Percentiles rank a stretch among this genome's conserved stretches.
phyloP scores from a whole-genome alignment of 2,888 invertebrate species.

The Caenorhabditis sp. region DNA sequence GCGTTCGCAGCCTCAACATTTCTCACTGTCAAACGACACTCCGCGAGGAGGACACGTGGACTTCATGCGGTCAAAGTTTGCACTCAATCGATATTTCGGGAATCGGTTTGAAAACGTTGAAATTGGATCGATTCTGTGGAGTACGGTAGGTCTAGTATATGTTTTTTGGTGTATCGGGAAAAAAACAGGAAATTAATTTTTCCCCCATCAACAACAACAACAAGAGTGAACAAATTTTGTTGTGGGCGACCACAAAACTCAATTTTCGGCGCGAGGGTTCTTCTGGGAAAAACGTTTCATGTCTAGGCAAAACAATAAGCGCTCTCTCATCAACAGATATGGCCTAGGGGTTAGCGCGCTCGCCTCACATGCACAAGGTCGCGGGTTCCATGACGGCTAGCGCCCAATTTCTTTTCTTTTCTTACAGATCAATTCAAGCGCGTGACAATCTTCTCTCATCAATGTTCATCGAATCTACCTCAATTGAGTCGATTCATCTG shows the following conservation, averaged over 20 bases:
- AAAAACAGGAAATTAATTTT: neutral
- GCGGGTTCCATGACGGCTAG: too few species aligned
- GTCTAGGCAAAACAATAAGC: too few species aligned
- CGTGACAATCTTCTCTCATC: constrained; percentile 47
- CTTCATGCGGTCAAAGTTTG: constrained; percentile 49
- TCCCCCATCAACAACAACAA: too few species aligned
- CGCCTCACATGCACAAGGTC: too few species aligned
- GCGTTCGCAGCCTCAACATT: constrained; percentile 48
- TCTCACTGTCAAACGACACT: constrained; percentile 40
- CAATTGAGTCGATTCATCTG: constrained; percentile 44
- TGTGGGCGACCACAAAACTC: too few species aligned
- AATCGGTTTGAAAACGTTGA: constrained; percentile 42
- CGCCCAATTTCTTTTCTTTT: neutral
- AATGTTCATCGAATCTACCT: constrained; percentile 36
- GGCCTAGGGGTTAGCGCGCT: too few species aligned
- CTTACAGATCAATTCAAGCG: constrained; percentile 44
- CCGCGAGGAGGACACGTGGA: constrained; percentile 47
- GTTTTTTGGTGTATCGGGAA: neutral
- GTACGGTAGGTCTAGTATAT: constrained; percentile 50
- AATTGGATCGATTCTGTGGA: constrained; percentile 45
- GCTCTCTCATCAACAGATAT: too few species aligned
- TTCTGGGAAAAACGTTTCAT: too few species aligned
- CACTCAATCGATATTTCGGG: constrained; percentile 61
- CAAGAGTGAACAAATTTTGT: too few species aligned
- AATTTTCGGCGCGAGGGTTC: too few species aligned